Evolutionary conservation across 92 coral and sea anemone species (phyloP).

Genomic region (Desmophyllum pertusum): DNA sequence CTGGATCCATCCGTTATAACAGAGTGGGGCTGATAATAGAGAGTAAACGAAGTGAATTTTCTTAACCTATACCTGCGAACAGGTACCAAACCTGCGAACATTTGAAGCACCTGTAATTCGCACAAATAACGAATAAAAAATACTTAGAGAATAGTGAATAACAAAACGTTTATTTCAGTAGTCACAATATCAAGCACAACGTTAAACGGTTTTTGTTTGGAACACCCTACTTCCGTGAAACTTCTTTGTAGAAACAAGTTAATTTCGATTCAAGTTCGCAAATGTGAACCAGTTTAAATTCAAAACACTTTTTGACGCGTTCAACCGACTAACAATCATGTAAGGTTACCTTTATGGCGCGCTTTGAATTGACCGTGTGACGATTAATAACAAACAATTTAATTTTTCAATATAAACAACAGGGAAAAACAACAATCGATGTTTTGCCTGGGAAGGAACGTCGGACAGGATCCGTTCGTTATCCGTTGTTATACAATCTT

Average conservation of each 20-base stretch:
- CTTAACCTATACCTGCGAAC: too few species aligned
- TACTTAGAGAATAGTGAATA: neutral
- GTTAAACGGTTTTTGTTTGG: too few species aligned
- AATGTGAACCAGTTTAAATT: neutral
- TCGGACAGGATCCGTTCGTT: neutral
- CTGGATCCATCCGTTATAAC: neutral
- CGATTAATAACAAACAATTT: neutral
- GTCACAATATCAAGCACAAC: neutral
- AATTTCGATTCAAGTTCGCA: too few species aligned
- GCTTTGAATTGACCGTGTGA: neutral
- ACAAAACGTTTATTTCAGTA: neutral
- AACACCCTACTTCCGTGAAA: neutral
- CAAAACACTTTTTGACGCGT: neutral
- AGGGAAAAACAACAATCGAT: neutral
- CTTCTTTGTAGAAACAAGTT: neutral
- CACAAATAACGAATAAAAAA: neutral
- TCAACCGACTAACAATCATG: neutral
- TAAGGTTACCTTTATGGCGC: neutral
- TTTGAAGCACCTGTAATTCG: neutral
- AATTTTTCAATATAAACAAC: neutral
- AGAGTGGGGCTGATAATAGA: too few species aligned
- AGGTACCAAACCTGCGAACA: slow-evolving; percentile 5
- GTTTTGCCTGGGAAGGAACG: neutral
- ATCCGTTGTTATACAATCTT: neutral
- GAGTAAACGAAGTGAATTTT: too few species aligned